Percentiles rank a stretch among this genome's conserved stretches.
Evolutionary conservation across 2,888 invertebrate genomes (phyloP).

Genomic region (Andrena haemorrhoa): DNA sequence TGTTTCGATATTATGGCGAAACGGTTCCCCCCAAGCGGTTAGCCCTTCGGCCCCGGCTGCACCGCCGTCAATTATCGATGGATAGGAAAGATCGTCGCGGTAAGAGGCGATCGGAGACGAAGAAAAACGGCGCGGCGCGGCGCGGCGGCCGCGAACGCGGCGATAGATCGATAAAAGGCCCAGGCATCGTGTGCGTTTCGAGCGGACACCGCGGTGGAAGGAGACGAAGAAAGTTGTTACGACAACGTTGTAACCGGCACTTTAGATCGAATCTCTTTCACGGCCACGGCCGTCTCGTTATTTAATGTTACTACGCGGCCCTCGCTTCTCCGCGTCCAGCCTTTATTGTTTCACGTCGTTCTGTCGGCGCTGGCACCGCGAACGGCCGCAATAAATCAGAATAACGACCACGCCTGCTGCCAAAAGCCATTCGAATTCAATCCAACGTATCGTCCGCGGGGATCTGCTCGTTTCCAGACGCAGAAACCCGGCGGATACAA

Average conservation of each 20-base stretch:
- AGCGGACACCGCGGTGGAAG: conserved; percentile 64
- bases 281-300: conserved; percentile 71
- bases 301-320: conserved; percentile 67
- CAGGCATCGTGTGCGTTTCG: conserved; percentile 33
- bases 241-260: conserved; percentile 72
- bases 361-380: conserved; percentile 47
- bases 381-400: conserved; percentile 63
- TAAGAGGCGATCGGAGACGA: not conserved
- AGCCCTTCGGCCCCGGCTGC: not conserved
- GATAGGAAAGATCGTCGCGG: not conserved
- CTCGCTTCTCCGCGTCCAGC: conserved; percentile 35
- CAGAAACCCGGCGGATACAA: conserved; percentile 23
- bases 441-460: conserved; percentile 48
- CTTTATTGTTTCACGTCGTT: conserved; percentile 68
- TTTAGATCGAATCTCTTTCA: conserved; percentile 75
- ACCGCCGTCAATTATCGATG: conserved; percentile 1
- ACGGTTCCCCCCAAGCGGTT: not conserved
- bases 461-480: conserved; percentile 38
- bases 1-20: not conserved
- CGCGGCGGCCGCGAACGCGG: not conserved
- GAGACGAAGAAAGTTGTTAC: conserved; percentile 79
- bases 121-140: not conserved
- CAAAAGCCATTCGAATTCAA: conserved; percentile 68
- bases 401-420: conserved; percentile 63
- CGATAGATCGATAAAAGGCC: conserved; percentile 60